Conservation (phyloP, 2,888 invertebrate genomes). For the Lasioglossum lativentre region DNA sequence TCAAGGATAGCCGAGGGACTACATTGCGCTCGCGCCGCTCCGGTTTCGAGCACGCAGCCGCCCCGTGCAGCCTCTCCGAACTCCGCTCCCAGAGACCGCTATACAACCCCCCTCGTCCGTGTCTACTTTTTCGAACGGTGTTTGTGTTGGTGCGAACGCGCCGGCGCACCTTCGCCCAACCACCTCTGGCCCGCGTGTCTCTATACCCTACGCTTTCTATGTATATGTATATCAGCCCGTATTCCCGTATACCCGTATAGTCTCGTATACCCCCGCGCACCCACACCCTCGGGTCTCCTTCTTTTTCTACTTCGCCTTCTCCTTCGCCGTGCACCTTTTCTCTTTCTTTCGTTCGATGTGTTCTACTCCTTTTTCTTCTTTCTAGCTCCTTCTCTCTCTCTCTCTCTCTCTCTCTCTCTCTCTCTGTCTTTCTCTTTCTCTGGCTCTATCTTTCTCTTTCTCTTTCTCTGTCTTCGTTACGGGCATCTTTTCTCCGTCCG, state of each 20-base stretch:
- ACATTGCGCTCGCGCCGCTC: slow-evolving; percentile 83
- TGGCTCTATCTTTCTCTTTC: background rate
- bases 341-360: background rate
- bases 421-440: background rate
- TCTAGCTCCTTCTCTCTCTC: too few species aligned
- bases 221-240: background rate
- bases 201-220: slow-evolving; percentile 32
- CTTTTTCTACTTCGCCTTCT: background rate
- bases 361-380: background rate
- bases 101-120: slow-evolving; percentile 34
- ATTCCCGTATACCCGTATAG: too few species aligned
- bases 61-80: slow-evolving; percentile 66
- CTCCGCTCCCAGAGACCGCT: slow-evolving; percentile 40
- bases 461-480: background rate
- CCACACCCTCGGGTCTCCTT: background rate
- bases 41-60: slow-evolving; percentile 80
- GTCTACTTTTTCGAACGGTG: background rate
- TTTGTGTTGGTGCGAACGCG: background rate
- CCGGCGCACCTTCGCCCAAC: slow-evolving; percentile 34
- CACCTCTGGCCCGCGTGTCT: slow-evolving; percentile 28
- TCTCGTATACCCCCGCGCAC: background rate
- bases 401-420: background rate
- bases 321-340: background rate
- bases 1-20: slow-evolving; percentile 82
- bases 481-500: background rate